Evolutionary conservation across 2,797 vertebrate species (phyloP).

Genomic region (Tiaroga cobitis): DNA sequence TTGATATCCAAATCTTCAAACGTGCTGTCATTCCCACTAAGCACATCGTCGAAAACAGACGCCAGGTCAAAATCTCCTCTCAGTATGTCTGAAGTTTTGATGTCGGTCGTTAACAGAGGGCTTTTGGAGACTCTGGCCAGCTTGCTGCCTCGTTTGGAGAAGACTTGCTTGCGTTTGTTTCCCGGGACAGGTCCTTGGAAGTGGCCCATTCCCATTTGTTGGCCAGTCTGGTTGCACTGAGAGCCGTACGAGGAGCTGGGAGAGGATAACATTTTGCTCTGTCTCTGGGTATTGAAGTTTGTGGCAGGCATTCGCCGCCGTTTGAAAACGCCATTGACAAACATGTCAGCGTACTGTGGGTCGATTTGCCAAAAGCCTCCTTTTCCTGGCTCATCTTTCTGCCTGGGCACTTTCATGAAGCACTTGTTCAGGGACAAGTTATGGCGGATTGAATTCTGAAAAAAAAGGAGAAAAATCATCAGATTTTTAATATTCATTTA

Average conservation of each 20-base stretch:
- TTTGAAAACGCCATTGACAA: constrained; percentile 86
- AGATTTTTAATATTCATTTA: neutral
- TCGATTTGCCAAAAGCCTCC: constrained; percentile 88
- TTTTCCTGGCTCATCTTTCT: constrained; percentile 87
- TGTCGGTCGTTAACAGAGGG: constrained; percentile 76
- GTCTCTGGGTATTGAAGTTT: constrained; percentile 75
- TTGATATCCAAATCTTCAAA: constrained; percentile 88
- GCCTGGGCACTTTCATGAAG: constrained; percentile 87
- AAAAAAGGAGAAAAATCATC: constrained; percentile 25
- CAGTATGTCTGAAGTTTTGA: constrained; percentile 74
- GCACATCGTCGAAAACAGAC: constrained; percentile 83
- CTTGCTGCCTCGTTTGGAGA: constrained; percentile 70
- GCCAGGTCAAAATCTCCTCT: constrained; percentile 83
- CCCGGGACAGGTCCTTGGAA: constrained; percentile 66
- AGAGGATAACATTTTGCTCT: constrained; percentile 69
- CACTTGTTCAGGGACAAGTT: constrained; percentile 89
- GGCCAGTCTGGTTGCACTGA: constrained; percentile 63
- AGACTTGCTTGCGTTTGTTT: constrained; percentile 69
- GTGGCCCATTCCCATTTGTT: constrained; percentile 49
- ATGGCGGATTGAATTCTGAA: constrained; percentile 87
- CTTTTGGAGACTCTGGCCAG: constrained; percentile 70
- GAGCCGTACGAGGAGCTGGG: constrained; percentile 64
- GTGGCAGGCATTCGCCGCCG: constrained; percentile 82
- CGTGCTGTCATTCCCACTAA: constrained; percentile 80
- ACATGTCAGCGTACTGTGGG: constrained; percentile 86